Conservation (phyloP, 2,888 invertebrate species). For the Barypeithes pellucidus region DNA sequence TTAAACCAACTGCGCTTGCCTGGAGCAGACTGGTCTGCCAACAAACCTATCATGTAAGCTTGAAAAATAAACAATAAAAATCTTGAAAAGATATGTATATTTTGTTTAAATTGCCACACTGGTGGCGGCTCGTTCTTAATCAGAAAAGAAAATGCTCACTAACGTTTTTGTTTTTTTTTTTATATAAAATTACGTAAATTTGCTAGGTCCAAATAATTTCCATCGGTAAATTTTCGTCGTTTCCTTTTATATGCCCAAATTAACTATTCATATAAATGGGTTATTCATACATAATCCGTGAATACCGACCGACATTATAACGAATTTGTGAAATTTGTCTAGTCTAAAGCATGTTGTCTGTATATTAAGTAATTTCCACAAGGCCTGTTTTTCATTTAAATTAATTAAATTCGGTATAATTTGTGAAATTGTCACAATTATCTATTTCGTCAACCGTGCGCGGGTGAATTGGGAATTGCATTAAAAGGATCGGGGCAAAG, state of each 20-base stretch:
- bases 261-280: constrained; percentile 11
- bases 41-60: too few relatives aligned
- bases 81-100: too few relatives aligned
- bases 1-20: too few relatives aligned
- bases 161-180: too few relatives aligned
- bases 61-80: too few relatives aligned
- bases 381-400: constrained; percentile 13
- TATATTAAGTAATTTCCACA: constrained; percentile 17
- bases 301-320: constrained; percentile 16
- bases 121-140: too few relatives aligned
- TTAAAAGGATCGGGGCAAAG: too few relatives aligned
- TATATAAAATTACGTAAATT: neutral
- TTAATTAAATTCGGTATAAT: constrained; percentile 11
- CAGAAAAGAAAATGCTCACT: too few relatives aligned
- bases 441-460: neutral
- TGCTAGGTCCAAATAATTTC: neutral
- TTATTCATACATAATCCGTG: constrained; percentile 11
- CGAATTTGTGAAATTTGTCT: constrained; percentile 16
- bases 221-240: constrained; percentile 2
- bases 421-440: neutral
- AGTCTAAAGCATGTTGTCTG: constrained; percentile 4
- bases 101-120: too few relatives aligned
- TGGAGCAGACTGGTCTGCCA: too few relatives aligned
- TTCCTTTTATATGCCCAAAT: constrained; percentile 7
- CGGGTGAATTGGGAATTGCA: neutral